Evolutionary conservation across 1,140 invertebrate genomes (phyloP), one percentile per base, ranked within the genome.

Genomic region (Cydia fagiglandana): DNA sequence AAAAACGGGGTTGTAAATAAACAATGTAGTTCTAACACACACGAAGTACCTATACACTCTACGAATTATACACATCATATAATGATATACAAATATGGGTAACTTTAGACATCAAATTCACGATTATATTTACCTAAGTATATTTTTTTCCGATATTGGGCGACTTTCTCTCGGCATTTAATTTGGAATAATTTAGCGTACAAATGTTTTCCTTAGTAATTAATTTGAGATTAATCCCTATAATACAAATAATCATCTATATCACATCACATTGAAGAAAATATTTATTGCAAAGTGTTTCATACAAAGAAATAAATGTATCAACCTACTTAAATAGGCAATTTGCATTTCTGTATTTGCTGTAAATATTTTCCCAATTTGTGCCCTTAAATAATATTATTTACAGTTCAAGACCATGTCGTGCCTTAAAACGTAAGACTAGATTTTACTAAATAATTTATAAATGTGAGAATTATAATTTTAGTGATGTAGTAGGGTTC

Each of bases 401-500:
- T 76, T 88, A 91, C 87, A 91, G 84, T 87, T 81, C 82, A 84
- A 89, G 83, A 88, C 86, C 82, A 83, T 81, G 83, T 87, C 84
- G 83, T 86, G 86, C 87, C 88, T 89, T 91, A 90, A 77, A 88
- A 89, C 85, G 83, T 92, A 91, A 89, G 90, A 92, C 90, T 92
- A 92, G 90, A 92, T 88, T 92, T 91, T 92, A 90, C 90, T 90
- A 89, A 89, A 83, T 83, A 88, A 85, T 88, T 84, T 17, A 87
- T 76, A 89, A 83, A 86, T 84, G 82, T 86, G 84, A 86, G 83
- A 85, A 80, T 84, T 84, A 77, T 73, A 80, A 76, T 79, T 61
- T 83, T 53, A 83, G 85, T 89, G 87, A 91, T 88, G 85, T 88
- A 81, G 66, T 83, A 83, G 20, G 73, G 80, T 78, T 78, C 73